Evolutionary conservation across 2,113 vertebrate genomes (phyloP).

Genomic region (Microtus ochrogaster): DNA sequence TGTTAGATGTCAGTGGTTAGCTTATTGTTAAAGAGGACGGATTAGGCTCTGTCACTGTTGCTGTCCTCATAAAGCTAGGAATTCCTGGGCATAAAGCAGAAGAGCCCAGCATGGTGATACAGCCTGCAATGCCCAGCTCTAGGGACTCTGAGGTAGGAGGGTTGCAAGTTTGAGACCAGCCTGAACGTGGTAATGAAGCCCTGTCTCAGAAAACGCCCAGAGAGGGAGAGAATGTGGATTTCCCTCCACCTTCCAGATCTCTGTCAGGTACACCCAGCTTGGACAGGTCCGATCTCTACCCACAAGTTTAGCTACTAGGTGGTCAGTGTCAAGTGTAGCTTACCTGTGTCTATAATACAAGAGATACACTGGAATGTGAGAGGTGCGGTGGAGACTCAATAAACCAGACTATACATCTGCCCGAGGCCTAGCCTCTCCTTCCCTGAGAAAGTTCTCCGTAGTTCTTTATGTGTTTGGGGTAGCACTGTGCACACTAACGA

Average conservation of each 20-base stretch:
- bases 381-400: not conserved
- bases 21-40: not conserved
- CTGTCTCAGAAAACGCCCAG: not conserved
- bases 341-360: no score
- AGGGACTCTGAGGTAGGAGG: not conserved
- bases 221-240: not conserved
- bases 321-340: not conserved
- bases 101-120: not conserved
- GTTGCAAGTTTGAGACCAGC: not conserved
- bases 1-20: not conserved
- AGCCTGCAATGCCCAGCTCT: not conserved
- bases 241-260: not conserved
- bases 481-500: conserved; percentile 41
- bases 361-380: not conserved
- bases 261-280: not conserved
- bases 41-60: not conserved
- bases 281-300: not conserved
- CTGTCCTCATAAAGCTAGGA: not conserved
- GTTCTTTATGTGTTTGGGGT: not conserved
- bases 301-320: not conserved
- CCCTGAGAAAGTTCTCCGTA: not conserved
- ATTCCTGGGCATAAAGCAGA: not conserved
- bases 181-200: not conserved
- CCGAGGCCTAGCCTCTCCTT: not conserved
- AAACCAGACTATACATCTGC: not conserved